Conservation (phyloP, 2,888 invertebrate genomes). For the Unio pictorum region DNA sequence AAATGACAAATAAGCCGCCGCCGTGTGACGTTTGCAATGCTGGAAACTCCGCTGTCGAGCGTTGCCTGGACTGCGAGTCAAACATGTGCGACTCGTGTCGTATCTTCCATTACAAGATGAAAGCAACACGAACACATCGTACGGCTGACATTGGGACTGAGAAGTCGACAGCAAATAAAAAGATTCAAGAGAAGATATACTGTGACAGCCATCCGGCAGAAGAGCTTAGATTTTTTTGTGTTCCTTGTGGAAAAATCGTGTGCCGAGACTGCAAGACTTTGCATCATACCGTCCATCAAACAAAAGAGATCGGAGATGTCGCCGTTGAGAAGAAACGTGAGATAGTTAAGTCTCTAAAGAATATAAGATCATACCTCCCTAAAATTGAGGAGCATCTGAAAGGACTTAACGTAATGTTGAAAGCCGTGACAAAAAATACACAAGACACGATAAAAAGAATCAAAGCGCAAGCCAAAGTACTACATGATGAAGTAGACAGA, state of each 20-base stretch:
- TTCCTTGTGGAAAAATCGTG: slow-evolving; percentile 37
- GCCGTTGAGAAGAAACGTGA: slow-evolving; percentile 29
- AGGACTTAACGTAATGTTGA: slow-evolving; percentile 24
- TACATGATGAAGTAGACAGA: slow-evolving; percentile 34
- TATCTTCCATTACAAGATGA: slow-evolving; percentile 36
- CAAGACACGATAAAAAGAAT: slow-evolving; percentile 37
- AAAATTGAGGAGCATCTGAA: slow-evolving; percentile 27
- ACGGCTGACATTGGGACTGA: slow-evolving; percentile 28
- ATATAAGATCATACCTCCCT: slow-evolving; percentile 27
- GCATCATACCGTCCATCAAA: slow-evolving; percentile 33
- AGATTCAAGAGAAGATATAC: slow-evolving; percentile 35
- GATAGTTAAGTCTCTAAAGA: slow-evolving; percentile 23
- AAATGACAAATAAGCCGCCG: slow-evolving; percentile 28
- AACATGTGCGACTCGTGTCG: slow-evolving; percentile 32
- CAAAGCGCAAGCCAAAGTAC: slow-evolving; percentile 26
- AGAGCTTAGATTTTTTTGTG: slow-evolving; percentile 33
- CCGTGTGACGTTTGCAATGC: slow-evolving; percentile 31
- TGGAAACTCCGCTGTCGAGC: slow-evolving; percentile 27
- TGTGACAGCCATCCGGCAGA: slow-evolving; percentile 28
- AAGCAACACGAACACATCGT: slow-evolving; percentile 31
- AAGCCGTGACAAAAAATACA: slow-evolving; percentile 31
- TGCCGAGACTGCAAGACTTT: slow-evolving; percentile 37
- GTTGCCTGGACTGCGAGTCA: slow-evolving; percentile 35
- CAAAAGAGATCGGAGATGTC: slow-evolving; percentile 30
- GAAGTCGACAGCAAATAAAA: slow-evolving; percentile 27